Conservation (phyloP, 2,888 invertebrate species). For the Troides helena region DNA sequence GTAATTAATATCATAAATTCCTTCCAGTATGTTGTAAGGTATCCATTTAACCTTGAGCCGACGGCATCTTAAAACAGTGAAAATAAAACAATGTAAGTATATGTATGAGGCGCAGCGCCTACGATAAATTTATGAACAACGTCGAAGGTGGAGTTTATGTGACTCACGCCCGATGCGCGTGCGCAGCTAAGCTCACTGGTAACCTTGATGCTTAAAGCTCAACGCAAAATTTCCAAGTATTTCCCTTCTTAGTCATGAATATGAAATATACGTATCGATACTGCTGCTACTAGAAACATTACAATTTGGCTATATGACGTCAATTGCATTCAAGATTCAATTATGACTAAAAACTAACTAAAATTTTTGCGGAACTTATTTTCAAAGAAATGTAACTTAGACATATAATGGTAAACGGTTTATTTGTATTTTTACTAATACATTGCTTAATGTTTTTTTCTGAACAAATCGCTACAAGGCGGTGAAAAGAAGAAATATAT, state of each 20-base stretch:
- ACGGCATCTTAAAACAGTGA: not conserved
- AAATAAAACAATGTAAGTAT: conserved; percentile 1
- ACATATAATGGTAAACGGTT: too few species aligned
- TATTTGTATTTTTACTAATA: too few species aligned
- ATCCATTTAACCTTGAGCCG: not conserved
- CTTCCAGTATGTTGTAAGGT: not conserved
- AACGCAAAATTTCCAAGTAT: conserved; percentile 31
- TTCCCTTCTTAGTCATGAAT: conserved; percentile 34
- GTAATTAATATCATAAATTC: too few species aligned
- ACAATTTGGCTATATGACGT: not conserved
- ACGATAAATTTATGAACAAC: conserved; percentile 10
- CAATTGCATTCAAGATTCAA: not conserved
- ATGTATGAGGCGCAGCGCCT: conserved; percentile 7
- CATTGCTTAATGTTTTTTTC: too few species aligned
- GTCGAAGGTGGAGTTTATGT: conserved; percentile 22
- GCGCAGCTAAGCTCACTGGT: conserved; percentile 30
- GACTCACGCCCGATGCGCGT: conserved; percentile 40
- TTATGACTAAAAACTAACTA: too few species aligned
- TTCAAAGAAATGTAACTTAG: not conserved
- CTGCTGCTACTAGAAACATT: not conserved
- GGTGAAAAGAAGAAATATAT: not conserved
- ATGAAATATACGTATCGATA: conserved; percentile 27
- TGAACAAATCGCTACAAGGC: not conserved
- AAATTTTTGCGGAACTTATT: not conserved
- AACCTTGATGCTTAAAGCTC: conserved; percentile 40